phyloP scores from a whole-genome alignment of 2,888 invertebrate species.

The Panzeria rudis region DNA sequence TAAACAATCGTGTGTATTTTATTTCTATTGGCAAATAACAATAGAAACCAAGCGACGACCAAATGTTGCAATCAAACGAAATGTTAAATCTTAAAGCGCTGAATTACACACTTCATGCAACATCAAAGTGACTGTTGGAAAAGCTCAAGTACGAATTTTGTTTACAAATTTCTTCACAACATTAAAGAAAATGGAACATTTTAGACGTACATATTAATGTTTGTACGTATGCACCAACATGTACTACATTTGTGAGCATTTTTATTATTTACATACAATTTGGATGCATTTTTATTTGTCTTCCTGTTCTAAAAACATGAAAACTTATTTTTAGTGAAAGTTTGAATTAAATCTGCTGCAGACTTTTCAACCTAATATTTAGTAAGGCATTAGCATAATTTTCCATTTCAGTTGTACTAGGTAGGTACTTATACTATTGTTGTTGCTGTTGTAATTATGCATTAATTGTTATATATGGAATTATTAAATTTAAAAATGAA shows the following conservation, averaged over 20 bases:
- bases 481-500: neutral
- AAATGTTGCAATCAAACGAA: constrained; percentile 29
- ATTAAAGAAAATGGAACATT: constrained; percentile 35
- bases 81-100: constrained; percentile 42
- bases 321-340: constrained; percentile 25
- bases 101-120: constrained; percentile 59
- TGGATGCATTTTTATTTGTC: constrained; percentile 19
- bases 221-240: neutral
- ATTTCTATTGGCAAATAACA: constrained; percentile 52
- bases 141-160: constrained; percentile 28
- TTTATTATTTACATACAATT: constrained; percentile 30
- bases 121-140: constrained; percentile 64
- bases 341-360: neutral
- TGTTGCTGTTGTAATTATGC: neutral
- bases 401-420: constrained; percentile 37
- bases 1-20: constrained; percentile 14
- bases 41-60: neutral
- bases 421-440: neutral
- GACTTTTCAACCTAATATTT: constrained; percentile 14
- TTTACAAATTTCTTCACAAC: constrained; percentile 38
- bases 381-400: constrained; percentile 7
- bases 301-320: constrained; percentile 27
- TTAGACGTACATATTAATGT: neutral
- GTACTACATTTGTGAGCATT: neutral
- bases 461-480: neutral